Evolutionary conservation across 2,888 invertebrate species (phyloP).

Genomic region (Hipparchia sbordonii): DNA sequence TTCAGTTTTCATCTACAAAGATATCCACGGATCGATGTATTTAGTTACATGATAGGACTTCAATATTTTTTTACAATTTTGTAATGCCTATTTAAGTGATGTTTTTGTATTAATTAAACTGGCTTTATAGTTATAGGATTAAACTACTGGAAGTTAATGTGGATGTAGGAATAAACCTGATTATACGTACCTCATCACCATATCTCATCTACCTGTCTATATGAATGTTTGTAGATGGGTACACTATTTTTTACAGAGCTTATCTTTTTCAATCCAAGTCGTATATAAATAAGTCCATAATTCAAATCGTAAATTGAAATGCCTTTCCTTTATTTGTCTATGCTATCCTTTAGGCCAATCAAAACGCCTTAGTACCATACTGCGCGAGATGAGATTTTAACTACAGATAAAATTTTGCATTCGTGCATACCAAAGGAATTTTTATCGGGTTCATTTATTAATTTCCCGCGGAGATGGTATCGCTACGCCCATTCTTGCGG

Average conservation of each 20-base stretch:
- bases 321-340: slow-evolving; percentile 9
- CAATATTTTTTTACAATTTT: neutral
- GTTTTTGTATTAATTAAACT: neutral
- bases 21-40: neutral
- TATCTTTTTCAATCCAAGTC: neutral
- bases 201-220: neutral
- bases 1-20: neutral
- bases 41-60: neutral
- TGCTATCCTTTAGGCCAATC: slow-evolving; percentile 17
- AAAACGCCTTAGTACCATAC: slow-evolving; percentile 22
- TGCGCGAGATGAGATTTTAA: slow-evolving; percentile 21
- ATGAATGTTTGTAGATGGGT: neutral
- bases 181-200: too few species aligned
- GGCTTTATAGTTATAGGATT: neutral
- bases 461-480: slow-evolving; percentile 32
- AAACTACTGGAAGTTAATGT: neutral
- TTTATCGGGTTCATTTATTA: slow-evolving; percentile 40
- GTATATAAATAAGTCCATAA: slow-evolving; percentile 1
- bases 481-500: slow-evolving; percentile 22
- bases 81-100: neutral
- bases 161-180: neutral
- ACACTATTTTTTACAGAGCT: neutral
- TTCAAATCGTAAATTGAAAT: slow-evolving; percentile 18
- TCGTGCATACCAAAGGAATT: slow-evolving; percentile 32
- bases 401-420: slow-evolving; percentile 29